Conservation (phyloP, 2,797 vertebrate species). For the Pipistrellus nathusii region DNA sequence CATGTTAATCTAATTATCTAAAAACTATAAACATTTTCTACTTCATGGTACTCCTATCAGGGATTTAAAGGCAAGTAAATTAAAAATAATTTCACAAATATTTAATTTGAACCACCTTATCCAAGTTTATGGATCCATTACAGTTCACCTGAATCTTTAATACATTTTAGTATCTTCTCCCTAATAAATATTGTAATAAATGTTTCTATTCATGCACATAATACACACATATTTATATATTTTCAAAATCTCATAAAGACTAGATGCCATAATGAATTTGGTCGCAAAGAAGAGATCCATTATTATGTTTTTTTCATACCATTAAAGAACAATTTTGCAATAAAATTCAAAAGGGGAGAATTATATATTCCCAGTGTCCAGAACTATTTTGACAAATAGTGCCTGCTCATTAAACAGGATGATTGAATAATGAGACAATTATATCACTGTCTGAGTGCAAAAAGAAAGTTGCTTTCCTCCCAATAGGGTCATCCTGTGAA, state of each 20-base stretch:
- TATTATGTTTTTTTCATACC: not conserved
- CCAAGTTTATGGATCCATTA: not conserved
- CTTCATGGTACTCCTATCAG: not conserved
- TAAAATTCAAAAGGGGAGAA: not conserved
- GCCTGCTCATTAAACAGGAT: not conserved
- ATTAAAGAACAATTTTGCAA: not conserved
- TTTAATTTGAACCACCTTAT: constrained; percentile 2
- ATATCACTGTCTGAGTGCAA: not conserved
- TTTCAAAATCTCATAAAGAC: not conserved
- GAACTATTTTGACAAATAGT: not conserved
- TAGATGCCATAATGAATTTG: not conserved
- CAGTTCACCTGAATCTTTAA: constrained; percentile 35
- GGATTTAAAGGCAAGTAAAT: not conserved
- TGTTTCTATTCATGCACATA: not conserved
- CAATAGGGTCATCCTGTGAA: not conserved
- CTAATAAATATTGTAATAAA: not conserved
- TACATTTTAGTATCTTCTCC: constrained; percentile 30
- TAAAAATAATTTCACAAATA: constrained; percentile 22
- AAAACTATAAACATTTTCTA: constrained; percentile 28
- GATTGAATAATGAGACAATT: not conserved
- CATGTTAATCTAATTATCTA: not conserved
- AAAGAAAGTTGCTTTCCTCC: not conserved
- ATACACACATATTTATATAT: not conserved
- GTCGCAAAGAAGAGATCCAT: not conserved
- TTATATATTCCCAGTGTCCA: not conserved